Evolutionary conservation across 1,140 invertebrate genomes (phyloP).

Genomic region (Scaptomyza hsui): DNA sequence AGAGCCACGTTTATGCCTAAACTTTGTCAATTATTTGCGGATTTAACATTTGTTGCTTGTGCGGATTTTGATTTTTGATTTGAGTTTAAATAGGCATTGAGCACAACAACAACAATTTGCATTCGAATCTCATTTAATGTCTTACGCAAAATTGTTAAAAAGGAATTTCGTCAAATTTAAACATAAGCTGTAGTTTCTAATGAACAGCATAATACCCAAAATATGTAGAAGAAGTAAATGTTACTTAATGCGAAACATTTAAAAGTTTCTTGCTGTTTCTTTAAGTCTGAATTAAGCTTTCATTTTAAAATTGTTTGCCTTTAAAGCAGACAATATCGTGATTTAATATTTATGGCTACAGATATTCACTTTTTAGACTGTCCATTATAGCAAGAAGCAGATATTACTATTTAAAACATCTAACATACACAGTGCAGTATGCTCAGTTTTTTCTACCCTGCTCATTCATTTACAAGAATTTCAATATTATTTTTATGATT

Average conservation of each 20-base stretch:
- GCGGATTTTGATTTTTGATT: constrained; percentile 81
- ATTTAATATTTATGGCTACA: background rate
- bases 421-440: too few relatives aligned
- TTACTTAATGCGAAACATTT: background rate
- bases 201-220: background rate
- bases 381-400: background rate
- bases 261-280: background rate
- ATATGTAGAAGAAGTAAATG: background rate
- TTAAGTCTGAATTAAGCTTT: background rate
- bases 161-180: constrained; percentile 16
- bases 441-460: constrained; percentile 3
- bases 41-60: constrained; percentile 81
- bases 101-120: constrained; percentile 36
- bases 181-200: constrained; percentile 14
- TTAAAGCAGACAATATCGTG: background rate
- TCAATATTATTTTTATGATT: constrained; percentile 52
- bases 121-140: constrained; percentile 30
- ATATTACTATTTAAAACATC: too few relatives aligned
- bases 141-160: background rate
- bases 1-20: constrained; percentile 79
- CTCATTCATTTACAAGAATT: constrained; percentile 34
- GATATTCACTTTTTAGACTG: background rate
- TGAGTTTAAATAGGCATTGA: constrained; percentile 66
- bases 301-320: background rate
- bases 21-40: constrained; percentile 81